phyloP scores from a whole-genome alignment of 1,140 invertebrate genomes.

The Diorhabda carinulata region DNA sequence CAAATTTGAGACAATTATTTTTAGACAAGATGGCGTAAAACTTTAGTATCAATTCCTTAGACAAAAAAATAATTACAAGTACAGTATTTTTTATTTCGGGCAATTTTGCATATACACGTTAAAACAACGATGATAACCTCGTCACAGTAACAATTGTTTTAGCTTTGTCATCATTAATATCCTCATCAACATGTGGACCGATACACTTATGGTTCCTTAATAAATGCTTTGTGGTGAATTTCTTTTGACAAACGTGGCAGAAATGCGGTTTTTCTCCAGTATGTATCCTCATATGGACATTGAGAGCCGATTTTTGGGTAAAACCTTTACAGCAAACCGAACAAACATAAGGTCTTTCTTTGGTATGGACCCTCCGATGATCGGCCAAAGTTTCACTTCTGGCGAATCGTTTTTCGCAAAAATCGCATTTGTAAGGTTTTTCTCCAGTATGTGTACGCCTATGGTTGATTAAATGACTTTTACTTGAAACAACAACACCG shows the following conservation, averaged over 20 bases:
- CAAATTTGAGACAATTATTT: too few species aligned
- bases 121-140: too few species aligned
- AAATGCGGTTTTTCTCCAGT: conserved; percentile 49
- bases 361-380: conserved; percentile 43
- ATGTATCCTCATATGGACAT: conserved; percentile 61
- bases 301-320: conserved; percentile 34
- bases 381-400: conserved; percentile 51
- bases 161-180: background rate
- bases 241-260: conserved; percentile 52
- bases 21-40: too few species aligned
- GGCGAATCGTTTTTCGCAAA: conserved; percentile 53
- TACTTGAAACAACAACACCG: conserved; percentile 32
- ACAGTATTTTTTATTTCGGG: too few species aligned
- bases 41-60: too few species aligned
- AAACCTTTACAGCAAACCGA: conserved; percentile 35
- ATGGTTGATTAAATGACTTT: conserved; percentile 59
- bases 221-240: conserved; percentile 65
- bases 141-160: too few species aligned
- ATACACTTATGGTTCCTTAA: conserved; percentile 57
- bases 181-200: background rate
- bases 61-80: too few species aligned
- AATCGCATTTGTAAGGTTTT: conserved; percentile 65
- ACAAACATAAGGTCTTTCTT: conserved; percentile 49
- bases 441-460: conserved; percentile 85
- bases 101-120: too few species aligned